Conservation (phyloP, 2,797 vertebrate species). For the Choloepus didactylus region DNA sequence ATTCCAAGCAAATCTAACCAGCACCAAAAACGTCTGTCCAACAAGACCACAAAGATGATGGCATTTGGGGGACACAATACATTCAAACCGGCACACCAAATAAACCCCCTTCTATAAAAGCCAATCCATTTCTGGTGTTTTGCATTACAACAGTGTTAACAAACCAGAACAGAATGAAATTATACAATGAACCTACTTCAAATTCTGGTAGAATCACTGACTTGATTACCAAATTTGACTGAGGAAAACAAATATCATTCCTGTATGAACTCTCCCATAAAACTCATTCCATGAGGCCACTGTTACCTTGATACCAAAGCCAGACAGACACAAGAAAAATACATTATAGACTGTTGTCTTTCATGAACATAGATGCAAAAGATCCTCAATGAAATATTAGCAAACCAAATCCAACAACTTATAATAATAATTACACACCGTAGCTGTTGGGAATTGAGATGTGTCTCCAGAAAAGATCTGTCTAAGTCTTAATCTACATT, state of each 20-base stretch:
- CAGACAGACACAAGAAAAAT: neutral
- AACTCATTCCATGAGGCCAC: neutral
- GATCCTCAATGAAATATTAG: constrained; percentile 2
- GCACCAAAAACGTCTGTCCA: too few species aligned
- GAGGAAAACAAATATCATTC: neutral
- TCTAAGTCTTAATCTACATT: too few species aligned
- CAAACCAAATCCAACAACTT: neutral
- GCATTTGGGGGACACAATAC: too few species aligned
- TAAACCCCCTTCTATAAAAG: too few species aligned
- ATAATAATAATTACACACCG: neutral
- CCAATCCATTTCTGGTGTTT: too few species aligned
- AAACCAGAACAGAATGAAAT: neutral
- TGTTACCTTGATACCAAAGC: neutral
- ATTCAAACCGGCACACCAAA: too few species aligned
- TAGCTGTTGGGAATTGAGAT: neutral
- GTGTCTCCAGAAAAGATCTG: too few species aligned
- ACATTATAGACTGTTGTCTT: neutral
- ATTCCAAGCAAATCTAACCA: too few species aligned
- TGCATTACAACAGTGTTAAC: too few species aligned
- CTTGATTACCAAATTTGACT: neutral
- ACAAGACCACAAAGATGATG: too few species aligned
- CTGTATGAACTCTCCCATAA: neutral
- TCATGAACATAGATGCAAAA: neutral
- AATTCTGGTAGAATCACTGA: constrained; percentile 8
- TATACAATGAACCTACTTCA: neutral